Percentiles rank a stretch among this genome's conserved stretches.
phyloP scores from a whole-genome alignment of 2,888 invertebrate genomes.

The Drosophila affinis region DNA sequence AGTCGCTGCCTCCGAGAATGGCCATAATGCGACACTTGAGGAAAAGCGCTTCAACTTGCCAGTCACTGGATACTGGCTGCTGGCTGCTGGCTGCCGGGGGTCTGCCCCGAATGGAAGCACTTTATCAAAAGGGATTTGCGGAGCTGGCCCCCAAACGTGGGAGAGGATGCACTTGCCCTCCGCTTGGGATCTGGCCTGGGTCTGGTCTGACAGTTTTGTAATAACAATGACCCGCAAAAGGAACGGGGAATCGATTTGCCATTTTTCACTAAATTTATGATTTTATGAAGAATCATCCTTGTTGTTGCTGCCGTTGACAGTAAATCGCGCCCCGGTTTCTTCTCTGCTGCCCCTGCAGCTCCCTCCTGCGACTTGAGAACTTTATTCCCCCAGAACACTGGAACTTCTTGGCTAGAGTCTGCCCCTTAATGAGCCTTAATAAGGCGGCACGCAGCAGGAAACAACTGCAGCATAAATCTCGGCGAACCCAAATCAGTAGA shows the following conservation, averaged over 20 bases:
- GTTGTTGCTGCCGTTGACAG: conserved; percentile 36
- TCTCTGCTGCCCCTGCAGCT: conserved; percentile 39
- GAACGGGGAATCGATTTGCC: conserved; percentile 71
- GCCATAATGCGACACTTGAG: conserved; percentile 68
- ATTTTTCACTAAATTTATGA: conserved; percentile 77
- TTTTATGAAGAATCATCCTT: conserved; percentile 65
- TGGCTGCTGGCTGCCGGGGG: neutral
- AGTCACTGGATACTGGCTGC: conserved; percentile 33
- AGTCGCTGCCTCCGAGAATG: conserved; percentile 56
- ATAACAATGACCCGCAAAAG: conserved; percentile 73
- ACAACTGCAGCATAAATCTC: conserved; percentile 68
- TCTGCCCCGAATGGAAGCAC: conserved; percentile 64
- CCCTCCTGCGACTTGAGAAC: conserved; percentile 42
- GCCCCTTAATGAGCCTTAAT: conserved; percentile 68
- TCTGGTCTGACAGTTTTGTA: conserved; percentile 66
- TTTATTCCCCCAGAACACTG: conserved; percentile 12
- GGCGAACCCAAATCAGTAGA: conserved; percentile 67
- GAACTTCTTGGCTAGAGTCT: conserved; percentile 6
- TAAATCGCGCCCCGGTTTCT: conserved; percentile 45
- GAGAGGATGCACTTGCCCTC: conserved; percentile 43
- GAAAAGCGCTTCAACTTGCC: conserved; percentile 38
- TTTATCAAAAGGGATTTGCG: conserved; percentile 77
- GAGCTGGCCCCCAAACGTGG: conserved; percentile 40
- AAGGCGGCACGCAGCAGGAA: conserved; percentile 39
- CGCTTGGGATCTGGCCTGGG: conserved; percentile 18